Conservation (phyloP, 2,888 invertebrate species). For the Dermolepida albohirtum region DNA sequence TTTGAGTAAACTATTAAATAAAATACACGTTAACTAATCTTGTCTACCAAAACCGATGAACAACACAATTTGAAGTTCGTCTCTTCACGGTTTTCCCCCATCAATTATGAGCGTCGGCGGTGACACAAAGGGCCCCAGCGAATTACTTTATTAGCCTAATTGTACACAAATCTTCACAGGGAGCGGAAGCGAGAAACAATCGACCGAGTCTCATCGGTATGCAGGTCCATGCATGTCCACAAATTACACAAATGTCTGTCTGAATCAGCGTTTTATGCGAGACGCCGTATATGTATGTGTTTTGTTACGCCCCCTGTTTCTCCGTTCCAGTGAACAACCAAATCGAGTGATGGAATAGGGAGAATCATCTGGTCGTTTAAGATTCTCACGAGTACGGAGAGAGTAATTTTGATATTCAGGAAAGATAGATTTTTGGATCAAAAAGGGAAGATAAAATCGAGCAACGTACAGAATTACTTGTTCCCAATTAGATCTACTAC, state of each 20-base stretch:
- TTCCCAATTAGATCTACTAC: too few species aligned
- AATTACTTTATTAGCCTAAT: constrained; percentile 37
- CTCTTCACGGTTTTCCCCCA: constrained; percentile 5
- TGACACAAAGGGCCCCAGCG: constrained; percentile 19
- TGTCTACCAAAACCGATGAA: constrained; percentile 4
- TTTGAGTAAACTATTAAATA: neutral
- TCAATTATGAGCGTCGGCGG: constrained; percentile 14
- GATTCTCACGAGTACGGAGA: too few species aligned
- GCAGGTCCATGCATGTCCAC: constrained; percentile 33
- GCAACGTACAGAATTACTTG: too few species aligned
- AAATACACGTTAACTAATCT: neutral
- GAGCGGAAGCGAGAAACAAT: constrained; percentile 13
- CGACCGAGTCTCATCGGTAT: constrained; percentile 27
- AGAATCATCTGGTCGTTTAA: too few species aligned
- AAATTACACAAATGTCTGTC: constrained; percentile 41
- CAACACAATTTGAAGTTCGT: neutral
- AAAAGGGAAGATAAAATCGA: too few species aligned
- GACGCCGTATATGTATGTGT: neutral
- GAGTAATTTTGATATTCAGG: too few species aligned
- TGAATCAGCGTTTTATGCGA: constrained; percentile 38
- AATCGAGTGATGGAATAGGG: too few species aligned
- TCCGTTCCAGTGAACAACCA: too few species aligned
- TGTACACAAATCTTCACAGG: constrained; percentile 30
- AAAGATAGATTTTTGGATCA: too few species aligned
- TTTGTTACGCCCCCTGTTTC: constrained; percentile 1